These are phyloP conservation scores for Pseudochirops corinnae DNA, from an alignment of 2,797 vertebrate genomes.

Conservation along the genomic window DNA sequence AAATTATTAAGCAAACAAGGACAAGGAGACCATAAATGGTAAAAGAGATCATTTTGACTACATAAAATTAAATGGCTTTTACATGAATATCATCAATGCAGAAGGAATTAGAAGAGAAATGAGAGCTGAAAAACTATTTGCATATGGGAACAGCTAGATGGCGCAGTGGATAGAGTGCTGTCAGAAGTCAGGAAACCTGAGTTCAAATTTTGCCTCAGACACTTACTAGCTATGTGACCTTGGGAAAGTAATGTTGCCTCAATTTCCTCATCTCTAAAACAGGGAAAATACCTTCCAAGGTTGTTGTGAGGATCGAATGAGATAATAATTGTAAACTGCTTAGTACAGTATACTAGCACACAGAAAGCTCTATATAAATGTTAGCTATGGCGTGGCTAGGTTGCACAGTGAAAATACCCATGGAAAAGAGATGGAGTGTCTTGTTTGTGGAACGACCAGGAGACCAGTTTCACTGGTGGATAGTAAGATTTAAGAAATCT, in stretches of 20 bases:
- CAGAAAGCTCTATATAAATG: not conserved
- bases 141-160: not conserved
- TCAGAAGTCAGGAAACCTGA: not conserved
- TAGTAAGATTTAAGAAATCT: too few species aligned
- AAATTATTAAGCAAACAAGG: not conserved
- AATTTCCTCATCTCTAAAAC: not conserved
- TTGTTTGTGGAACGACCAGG: not conserved
- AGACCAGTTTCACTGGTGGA: not conserved
- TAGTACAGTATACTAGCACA: not conserved
- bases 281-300: not conserved
- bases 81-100: not conserved
- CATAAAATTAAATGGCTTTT: slow-evolving; percentile 5
- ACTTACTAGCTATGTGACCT: not conserved
- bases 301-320: not conserved
- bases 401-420: not conserved
- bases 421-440: not conserved
- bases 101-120: not conserved
- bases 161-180: not conserved
- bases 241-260: not conserved
- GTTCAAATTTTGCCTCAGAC: not conserved
- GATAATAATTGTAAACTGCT: not conserved
- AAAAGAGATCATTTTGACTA: not conserved
- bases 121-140: not conserved
- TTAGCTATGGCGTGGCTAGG: not conserved
- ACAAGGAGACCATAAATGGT: not conserved